Conservation (phyloP, 2,888 invertebrate species). For the Zaprionus bogoriensis region DNA sequence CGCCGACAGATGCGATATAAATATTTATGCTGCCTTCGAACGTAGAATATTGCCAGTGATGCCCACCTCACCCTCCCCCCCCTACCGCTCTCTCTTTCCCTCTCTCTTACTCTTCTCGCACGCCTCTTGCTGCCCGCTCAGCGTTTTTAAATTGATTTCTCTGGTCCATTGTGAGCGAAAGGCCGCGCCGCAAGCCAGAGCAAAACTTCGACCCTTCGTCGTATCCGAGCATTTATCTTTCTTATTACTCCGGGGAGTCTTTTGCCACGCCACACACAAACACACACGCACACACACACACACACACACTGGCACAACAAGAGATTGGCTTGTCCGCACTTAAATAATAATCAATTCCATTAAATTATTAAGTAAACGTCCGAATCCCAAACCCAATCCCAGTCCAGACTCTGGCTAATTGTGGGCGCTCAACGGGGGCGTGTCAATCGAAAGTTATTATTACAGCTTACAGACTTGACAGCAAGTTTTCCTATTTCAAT, state of each 20-base stretch:
- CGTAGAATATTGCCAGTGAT: slow-evolving; percentile 60
- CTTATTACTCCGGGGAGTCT: slow-evolving; percentile 52
- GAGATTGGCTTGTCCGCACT: slow-evolving; percentile 60
- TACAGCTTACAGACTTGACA: slow-evolving; percentile 29
- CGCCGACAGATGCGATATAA: slow-evolving; percentile 70
- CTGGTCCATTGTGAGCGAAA: slow-evolving; percentile 44
- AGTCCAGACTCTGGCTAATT: slow-evolving; percentile 50
- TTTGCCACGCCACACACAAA: slow-evolving; percentile 22
- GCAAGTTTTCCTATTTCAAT: slow-evolving; percentile 60
- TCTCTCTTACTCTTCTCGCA: not conserved
- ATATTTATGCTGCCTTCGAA: slow-evolving; percentile 67
- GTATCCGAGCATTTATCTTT: slow-evolving; percentile 33
- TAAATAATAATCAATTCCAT: slow-evolving; percentile 76
- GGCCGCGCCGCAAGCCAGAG: not conserved
- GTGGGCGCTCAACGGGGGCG: slow-evolving; percentile 35
- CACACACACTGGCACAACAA: slow-evolving; percentile 23
- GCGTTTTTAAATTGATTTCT: slow-evolving; percentile 71
- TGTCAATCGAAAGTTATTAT: slow-evolving; percentile 37
- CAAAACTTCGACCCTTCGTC: slow-evolving; percentile 14
- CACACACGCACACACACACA: slow-evolving; percentile 22
- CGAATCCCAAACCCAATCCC: too few relatives aligned
- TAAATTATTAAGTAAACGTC: slow-evolving; percentile 66
- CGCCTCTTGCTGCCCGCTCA: slow-evolving; percentile 23
- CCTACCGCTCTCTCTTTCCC: not conserved
- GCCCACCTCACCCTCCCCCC: slow-evolving; percentile 4